Evolutionary conservation across 2,113 vertebrate genomes (phyloP).

Genomic region (Elephas maximus): DNA sequence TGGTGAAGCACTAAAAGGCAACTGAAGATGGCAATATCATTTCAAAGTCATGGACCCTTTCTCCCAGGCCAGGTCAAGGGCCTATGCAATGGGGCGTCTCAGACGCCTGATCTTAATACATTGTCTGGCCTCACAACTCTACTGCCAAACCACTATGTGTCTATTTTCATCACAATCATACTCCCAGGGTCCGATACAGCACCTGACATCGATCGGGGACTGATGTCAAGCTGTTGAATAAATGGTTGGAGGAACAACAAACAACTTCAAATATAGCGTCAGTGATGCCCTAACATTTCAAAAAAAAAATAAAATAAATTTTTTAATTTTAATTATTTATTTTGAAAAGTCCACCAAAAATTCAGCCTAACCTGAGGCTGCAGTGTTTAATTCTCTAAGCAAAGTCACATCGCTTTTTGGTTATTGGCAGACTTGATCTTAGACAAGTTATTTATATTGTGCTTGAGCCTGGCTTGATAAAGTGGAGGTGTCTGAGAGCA

Average conservation of each 20-base stretch:
- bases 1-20: fast-evolving
- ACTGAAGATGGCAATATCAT: background rate
- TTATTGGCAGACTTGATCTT: background rate
- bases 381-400: background rate
- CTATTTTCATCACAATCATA: background rate
- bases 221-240: background rate
- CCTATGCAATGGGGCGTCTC: fast-evolving
- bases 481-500: background rate
- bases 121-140: background rate
- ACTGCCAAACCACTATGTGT: fast-evolving
- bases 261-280: background rate
- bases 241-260: background rate
- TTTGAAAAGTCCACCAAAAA: background rate
- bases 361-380: background rate
- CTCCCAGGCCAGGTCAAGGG: too few relatives aligned
- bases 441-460: background rate
- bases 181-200: background rate
- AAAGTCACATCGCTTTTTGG: background rate
- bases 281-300: background rate
- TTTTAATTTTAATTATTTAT: too few relatives aligned
- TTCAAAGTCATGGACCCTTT: background rate
- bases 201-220: background rate
- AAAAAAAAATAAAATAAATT: too few relatives aligned
- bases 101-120: too few relatives aligned
- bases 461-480: background rate